Conservation (phyloP, 2,888 invertebrate species). For the Macaria liturata region DNA sequence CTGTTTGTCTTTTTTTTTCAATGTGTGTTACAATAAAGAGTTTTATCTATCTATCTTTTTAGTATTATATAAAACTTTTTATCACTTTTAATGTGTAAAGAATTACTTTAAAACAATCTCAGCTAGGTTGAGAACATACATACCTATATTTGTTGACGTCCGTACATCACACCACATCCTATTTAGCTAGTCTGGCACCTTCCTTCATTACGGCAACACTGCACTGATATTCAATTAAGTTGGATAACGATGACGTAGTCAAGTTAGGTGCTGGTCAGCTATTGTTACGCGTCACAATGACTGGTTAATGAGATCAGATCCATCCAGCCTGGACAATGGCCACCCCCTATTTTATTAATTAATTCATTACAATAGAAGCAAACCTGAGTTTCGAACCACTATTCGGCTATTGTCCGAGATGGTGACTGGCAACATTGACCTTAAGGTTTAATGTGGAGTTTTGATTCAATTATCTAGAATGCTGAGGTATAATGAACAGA, state of each 20-base stretch:
- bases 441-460: constrained; percentile 27
- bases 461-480: constrained; percentile 24
- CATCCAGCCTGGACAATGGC: constrained; percentile 76
- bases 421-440: constrained; percentile 70
- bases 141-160: background rate
- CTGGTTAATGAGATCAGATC: constrained; percentile 82
- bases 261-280: constrained; percentile 47
- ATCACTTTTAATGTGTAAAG: too few species aligned
- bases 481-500: too few species aligned
- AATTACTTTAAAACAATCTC: too few species aligned
- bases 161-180: too few species aligned
- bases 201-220: constrained; percentile 7
- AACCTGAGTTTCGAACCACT: constrained; percentile 74
- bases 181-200: too few species aligned
- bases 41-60: too few species aligned
- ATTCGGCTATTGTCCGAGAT: constrained; percentile 63
- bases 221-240: constrained; percentile 28
- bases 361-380: constrained; percentile 80
- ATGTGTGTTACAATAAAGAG: too few species aligned
- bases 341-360: constrained; percentile 79
- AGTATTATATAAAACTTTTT: too few species aligned
- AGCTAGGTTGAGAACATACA: background rate
- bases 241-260: constrained; percentile 53
- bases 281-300: constrained; percentile 70
- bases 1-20: too few species aligned